A percentile compares a stretch with the other conserved stretches of the same genome.
phyloP scores from a whole-genome alignment of 2,797 vertebrate genomes.

The Siniperca undulata region DNA sequence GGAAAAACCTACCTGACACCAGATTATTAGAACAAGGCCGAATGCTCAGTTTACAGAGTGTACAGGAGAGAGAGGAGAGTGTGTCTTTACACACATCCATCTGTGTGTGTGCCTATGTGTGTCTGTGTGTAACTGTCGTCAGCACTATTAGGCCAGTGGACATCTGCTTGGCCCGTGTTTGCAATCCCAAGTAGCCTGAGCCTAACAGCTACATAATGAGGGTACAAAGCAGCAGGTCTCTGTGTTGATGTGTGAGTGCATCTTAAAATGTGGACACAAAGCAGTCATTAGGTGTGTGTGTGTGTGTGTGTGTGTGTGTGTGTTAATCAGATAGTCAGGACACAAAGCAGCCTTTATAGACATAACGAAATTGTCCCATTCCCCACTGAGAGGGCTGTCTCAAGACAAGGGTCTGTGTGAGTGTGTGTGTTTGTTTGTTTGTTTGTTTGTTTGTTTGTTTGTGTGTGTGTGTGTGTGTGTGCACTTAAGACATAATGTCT shows the following conservation, averaged over 20 bases:
- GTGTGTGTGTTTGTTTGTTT: slow-evolving; percentile 15
- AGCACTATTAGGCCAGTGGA: slow-evolving; percentile 69
- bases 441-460: slow-evolving; percentile 9
- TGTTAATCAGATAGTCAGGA: slow-evolving; percentile 61
- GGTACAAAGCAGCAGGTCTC: slow-evolving; percentile 78
- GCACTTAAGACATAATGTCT: slow-evolving; percentile 14
- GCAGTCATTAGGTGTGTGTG: slow-evolving; percentile 61
- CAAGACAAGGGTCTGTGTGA: slow-evolving; percentile 42
- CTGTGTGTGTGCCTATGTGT: not conserved
- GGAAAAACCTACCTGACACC: slow-evolving; percentile 19
- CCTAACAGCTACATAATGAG: slow-evolving; percentile 77
- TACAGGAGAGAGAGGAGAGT: not conserved
- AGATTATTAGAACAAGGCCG: slow-evolving; percentile 1
- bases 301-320: slow-evolving; percentile 41
- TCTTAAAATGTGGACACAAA: slow-evolving; percentile 67
- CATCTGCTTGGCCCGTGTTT: slow-evolving; percentile 81
- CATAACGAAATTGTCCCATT: slow-evolving; percentile 68
- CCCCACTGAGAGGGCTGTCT: slow-evolving; percentile 46
- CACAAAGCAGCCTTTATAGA: slow-evolving; percentile 77
- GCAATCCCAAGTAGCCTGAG: slow-evolving; percentile 81
- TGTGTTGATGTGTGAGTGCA: slow-evolving; percentile 57
- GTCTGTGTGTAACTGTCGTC: slow-evolving; percentile 45
- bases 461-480: slow-evolving; percentile 13
- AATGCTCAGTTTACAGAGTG: slow-evolving; percentile 24
- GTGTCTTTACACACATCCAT: slow-evolving; percentile 13